Evolutionary conservation across 1,140 invertebrate genomes (phyloP), one percentile per base, ranked within the genome.

Genomic region (Drosophila pseudoobscura): DNA sequence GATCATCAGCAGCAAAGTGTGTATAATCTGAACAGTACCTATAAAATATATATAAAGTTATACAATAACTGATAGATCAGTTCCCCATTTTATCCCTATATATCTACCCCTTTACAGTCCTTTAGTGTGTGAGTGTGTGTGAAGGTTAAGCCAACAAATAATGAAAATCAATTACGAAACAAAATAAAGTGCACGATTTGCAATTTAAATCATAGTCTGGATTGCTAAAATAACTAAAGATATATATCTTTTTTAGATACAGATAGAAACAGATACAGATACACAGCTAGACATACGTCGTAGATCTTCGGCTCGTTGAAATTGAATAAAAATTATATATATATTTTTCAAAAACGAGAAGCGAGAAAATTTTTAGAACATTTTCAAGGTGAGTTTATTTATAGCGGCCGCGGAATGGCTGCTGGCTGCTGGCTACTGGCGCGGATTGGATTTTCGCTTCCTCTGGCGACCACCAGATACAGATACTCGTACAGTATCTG

Each of bases 341-440:
- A 31, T 31, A 31, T 26, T 5, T 35, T 35, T 35, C 31, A 35
- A 35, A 35, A 64, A 69, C 65, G 69, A 69, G 50, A 69, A 69
- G 63, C 65, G 63, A 69, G 64, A 69, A 69, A 69, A 76, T 74
- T 82, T 78, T 74, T 75, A 80, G 90, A 90, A 91, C 90, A 84
- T 89, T 91, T 91, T 91, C 90, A 91, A 91, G 90, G 90, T 91
- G 90, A 91, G 88, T 89, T 84, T 91, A 91, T 91, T 91, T 91
- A 84, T 91, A 91, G 83, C 64, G 59, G 31, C 65, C 72, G 78
- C 70, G 84, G 75, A 88, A 80, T 90, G 80, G 80, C 88, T 90
- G 88, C 31, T 35, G 31, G 6, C 6, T 6, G 29, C 7, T 31
- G 29, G 7, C 29, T 31, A 6, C 29, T 35, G 31, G 31, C 79